Evolutionary conservation across 1,140 invertebrate species (phyloP), one percentile per base, ranked within the genome.

Genomic region (Drosophila murphyi): DNA sequence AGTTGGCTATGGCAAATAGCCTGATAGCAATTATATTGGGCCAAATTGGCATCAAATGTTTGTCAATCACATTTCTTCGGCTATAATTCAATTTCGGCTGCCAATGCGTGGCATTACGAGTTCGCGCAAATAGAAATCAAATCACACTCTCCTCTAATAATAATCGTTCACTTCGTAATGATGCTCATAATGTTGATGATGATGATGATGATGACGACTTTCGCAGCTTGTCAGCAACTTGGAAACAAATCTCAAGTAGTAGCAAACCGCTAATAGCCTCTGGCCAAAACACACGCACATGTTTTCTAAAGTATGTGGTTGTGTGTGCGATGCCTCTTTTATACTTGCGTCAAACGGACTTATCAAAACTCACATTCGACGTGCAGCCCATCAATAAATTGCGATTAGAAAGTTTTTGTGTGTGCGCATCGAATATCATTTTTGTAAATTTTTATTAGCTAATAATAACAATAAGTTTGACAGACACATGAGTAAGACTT

Each of bases 41-140:
- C 82, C 70, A 64, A 75, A 60, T 72, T 75, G 78, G 76, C 72
- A 69, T 57, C 51, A 54, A 60, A 73, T 75, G 78, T 78, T 76
- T 83, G 80, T 83, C 80, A 69, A 72, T 82, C 80, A 77, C 41
- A 64, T 61, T 67, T 74, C 20, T 20, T 20, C 1, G 20, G 20
- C 20, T 20, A 1, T 65, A 59, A 10, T 45, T 35, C 62, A 52
- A 64, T 64, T 64, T 50, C 29, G 20, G 48, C 31, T 34, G 10
- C 35, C 20, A 71, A 65, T 61, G 73, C 86, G 20, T 81, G 73
- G 55, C 73, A 20, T 20, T 20, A 20, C 20, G 69, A 83, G 83
- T 73, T 86, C 57, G 47, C 74, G 62, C 78, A 70, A 86, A 79
- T 86, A 85, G 82, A 86, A 86, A 86, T 78, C 71, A 68, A 73